A percentile compares a stretch with the other conserved stretches of the same genome.
Conservation (phyloP, 1,140 invertebrate species). For the Drosophila saltans region DNA sequence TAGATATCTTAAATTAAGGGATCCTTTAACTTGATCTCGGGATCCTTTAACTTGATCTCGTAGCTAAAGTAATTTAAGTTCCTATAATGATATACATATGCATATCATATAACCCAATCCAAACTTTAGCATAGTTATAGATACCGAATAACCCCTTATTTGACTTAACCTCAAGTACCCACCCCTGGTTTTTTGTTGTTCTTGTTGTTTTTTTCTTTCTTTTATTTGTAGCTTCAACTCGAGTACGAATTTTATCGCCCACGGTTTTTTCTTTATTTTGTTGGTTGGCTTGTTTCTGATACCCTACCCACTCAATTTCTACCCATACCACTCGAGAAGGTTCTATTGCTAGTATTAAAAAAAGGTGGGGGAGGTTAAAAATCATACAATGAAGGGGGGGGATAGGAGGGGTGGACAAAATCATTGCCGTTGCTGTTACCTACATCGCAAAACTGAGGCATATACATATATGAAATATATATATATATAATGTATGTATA, state of each 20-base stretch:
- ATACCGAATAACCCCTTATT: background rate
- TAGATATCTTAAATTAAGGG: too few relatives aligned
- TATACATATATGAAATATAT: too few relatives aligned
- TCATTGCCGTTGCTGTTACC: too few relatives aligned
- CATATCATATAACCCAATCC: too few relatives aligned
- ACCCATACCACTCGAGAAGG: constrained; percentile 20
- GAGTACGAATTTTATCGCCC: constrained; percentile 75
- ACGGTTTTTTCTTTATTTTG: constrained; percentile 62
- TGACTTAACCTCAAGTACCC: background rate
- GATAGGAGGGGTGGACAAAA: background rate
- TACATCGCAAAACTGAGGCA: background rate
- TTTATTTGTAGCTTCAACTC: constrained; percentile 27
- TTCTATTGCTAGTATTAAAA: constrained; percentile 11
- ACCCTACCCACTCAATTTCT: constrained; percentile 50
- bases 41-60: too few relatives aligned
- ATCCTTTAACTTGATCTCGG: too few relatives aligned
- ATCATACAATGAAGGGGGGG: background rate
- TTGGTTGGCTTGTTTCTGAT: constrained; percentile 71
- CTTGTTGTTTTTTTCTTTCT: too few relatives aligned
- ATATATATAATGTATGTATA: background rate
- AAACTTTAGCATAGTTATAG: too few relatives aligned
- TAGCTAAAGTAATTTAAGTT: too few relatives aligned
- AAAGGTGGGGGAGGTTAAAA: background rate
- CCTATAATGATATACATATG: too few relatives aligned
- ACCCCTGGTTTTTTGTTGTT: constrained; percentile 15